Evolutionary conservation across 2,797 vertebrate genomes (phyloP).

Genomic region (Liasis olivaceus): DNA sequence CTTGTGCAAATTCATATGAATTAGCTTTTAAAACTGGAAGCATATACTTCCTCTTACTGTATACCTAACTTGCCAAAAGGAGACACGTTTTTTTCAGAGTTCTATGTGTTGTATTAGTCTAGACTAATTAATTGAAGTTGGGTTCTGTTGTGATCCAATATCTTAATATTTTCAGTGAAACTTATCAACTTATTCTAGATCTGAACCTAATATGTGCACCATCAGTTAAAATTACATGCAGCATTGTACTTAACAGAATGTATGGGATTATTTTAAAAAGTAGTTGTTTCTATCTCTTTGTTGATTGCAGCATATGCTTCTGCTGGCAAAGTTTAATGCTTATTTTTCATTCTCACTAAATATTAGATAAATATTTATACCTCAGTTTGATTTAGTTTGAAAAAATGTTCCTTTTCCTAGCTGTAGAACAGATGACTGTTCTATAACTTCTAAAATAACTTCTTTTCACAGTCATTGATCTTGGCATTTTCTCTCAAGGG

Average conservation of each 20-base stretch:
- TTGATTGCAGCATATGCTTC: neutral
- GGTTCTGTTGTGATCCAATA: neutral
- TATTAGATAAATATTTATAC: neutral
- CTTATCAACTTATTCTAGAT: neutral
- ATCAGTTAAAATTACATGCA: neutral
- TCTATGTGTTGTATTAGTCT: neutral
- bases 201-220: neutral
- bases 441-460: neutral
- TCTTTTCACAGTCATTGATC: constrained; percentile 1
- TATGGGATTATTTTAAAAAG: neutral
- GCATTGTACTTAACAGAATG: neutral
- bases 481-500: neutral
- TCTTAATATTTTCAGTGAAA: neutral
- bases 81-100: neutral
- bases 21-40: neutral
- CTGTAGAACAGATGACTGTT: neutral
- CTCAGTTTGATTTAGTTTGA: neutral
- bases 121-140: neutral
- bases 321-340: neutral
- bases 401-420: neutral
- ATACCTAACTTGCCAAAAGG: neutral
- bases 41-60: neutral
- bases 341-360: neutral
- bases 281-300: neutral
- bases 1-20: neutral